These are phyloP conservation scores for Napeogenes inachia DNA, from an alignment of 2,888 invertebrate species.

Conservation along the genomic window DNA sequence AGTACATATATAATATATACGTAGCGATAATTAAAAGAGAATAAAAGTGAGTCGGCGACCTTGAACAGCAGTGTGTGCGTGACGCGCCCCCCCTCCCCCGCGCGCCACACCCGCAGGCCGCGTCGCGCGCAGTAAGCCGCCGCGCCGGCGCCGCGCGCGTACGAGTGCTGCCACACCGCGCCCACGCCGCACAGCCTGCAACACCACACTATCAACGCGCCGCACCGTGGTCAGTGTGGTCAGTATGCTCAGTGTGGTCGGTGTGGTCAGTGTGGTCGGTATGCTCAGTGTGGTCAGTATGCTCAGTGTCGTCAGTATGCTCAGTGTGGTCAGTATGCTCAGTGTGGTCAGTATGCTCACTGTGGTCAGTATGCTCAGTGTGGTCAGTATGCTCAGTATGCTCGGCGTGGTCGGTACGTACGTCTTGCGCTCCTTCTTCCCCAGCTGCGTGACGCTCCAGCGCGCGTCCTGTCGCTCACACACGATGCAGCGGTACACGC, in stretches of 20 bases:
- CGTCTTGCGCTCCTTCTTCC: conserved; percentile 91
- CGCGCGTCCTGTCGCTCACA: conserved; percentile 81
- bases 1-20: no score
- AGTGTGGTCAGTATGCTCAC: no score
- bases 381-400: no score
- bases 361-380: no score
- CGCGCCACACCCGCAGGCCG: conserved; percentile 90
- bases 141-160: conserved; percentile 82
- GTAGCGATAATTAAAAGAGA: no score
- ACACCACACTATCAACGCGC: background rate
- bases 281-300: no score
- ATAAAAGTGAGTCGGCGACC: conserved; percentile 52
- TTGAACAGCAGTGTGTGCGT: conserved; percentile 90
- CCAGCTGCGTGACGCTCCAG: conserved; percentile 87
- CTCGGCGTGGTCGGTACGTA: conserved; percentile 39
- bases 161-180: conserved; percentile 76
- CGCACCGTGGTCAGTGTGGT: no score
- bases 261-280: no score
- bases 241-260: no score
- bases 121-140: conserved; percentile 88
- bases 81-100: conserved; percentile 86
- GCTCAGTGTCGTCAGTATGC: no score
- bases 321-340: no score
- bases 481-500: conserved; percentile 88
- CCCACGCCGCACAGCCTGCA: conserved; percentile 60